Evolutionary conservation across 2,113 vertebrate species (phyloP), one percentile per base, ranked within the genome.

Genomic region (Aspidoscelis tigris): DNA sequence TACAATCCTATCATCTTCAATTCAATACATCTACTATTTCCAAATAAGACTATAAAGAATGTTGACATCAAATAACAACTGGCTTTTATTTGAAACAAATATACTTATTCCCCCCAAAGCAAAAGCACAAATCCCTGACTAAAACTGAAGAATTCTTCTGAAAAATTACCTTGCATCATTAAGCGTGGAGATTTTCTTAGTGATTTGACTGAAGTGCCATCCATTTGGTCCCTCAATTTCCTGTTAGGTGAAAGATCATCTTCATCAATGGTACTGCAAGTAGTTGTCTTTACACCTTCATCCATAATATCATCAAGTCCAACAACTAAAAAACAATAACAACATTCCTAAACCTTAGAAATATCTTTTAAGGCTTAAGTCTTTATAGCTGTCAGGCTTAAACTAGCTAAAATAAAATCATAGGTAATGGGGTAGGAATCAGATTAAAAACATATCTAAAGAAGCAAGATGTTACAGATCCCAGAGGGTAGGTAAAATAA

Each of bases 301-400:
- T 97, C 94, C 92, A 96, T 96, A 95, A 96, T 97, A 90, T 95
- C 95, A 94, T 97, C 95, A 89, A 96, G 94, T 94, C 93, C 97
- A 96, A 94, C 92, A 96, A 95, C 96, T 96, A 92, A 78, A 89
- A 86, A 89, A 82, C 88, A 87, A 84, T 77, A 92, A 85, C 94
- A 78, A 87, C 84, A 80, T 87, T 68, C 72, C 89, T 89, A 91
- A 94, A 94, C 86, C 81, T 93, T 88, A 86, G 89, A 89, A 87
- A 41, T 0, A 69, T 44, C 76, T 84, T 82, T 61, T 89, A 72
- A 9, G 0, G 0, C 76, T 90, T 69, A 0, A 81, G 43, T 11
- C 78, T 26, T 75, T 66, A 2, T 43, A 12, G 89, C 24, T 12
- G 81, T 5, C 10, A 90, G 39, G 81, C 14, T 66, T 44, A 5